Base-by-base conservation (phyloP, 2,888 invertebrate species). In the Eupeodes latifasciatus region DNA sequence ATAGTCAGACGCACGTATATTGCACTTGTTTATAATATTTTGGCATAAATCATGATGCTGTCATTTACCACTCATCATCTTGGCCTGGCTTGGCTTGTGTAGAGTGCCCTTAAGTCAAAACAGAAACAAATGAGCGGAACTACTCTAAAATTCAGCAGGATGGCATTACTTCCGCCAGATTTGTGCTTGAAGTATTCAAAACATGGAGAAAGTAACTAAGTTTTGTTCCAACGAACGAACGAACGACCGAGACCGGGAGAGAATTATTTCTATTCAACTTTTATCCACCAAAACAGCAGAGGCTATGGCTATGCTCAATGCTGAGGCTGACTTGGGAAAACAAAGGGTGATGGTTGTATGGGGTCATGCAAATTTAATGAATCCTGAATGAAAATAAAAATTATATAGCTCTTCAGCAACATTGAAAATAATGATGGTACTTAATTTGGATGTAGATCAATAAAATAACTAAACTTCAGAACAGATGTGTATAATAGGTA, bases 141-240 rank as follows among this genome's bases (percentile, higher is more conserved):
- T 76, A 55, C 69, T 51, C 49, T 61, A 55, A 47, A 61, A 55
- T 47, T 47, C 51, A 69, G 49, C 75, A 76, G 69, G 80, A 77
- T 36, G 55, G 40, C 47, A 77, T 82, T 71, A 55, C 59, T 62
- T 34, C 47, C 57, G 40, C 14, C 49, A 59, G 49, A 47, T 49
- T 53, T 72, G 49, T 72, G 55, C 40, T 72, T 57, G 47, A 36
- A 74, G 49, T 53, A 44, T 62, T 71, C 19, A 57, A 57, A 74
- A 66, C 69, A 69, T 67, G n/a, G 51, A 34, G 51, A 69, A 53
- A 69, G 53, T 67, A 67, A 36, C 49, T 51, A 67, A 67, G 34
- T 36, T 16, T 27, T 69, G 71, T 19, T 19, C 34, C 27, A 59
- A 9, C 40, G 9, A 40, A 40, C 40, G 19, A 19, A 0, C 19